Percentiles rank a stretch among this genome's conserved stretches.
Evolutionary conservation across 2,797 vertebrate genomes (phyloP).

Genomic region (Chromis chromis): DNA sequence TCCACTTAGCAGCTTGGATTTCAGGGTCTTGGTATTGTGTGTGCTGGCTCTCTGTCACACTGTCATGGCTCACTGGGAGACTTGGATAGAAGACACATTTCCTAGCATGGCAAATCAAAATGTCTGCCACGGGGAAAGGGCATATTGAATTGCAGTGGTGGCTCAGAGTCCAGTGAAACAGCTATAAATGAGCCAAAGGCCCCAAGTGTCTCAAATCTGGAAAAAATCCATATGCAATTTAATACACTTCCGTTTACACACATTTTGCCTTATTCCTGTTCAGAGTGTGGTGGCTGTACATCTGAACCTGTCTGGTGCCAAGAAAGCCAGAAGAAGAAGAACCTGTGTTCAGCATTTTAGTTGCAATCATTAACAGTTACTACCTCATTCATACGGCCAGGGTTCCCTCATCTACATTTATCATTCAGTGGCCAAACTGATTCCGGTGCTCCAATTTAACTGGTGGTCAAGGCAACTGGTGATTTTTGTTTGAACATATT

Average conservation of each 20-base stretch:
- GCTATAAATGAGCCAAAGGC: background rate
- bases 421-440: background rate
- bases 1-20: background rate
- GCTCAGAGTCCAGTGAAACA: background rate
- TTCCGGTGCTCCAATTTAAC: background rate
- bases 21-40: background rate
- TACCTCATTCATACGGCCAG: background rate
- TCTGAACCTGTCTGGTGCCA: background rate
- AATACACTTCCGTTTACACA: too few relatives aligned
- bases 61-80: background rate
- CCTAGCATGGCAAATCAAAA: background rate
- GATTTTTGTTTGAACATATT: too few relatives aligned
- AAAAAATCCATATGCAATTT: background rate
- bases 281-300: background rate
- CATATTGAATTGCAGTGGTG: slow-evolving; percentile 3
- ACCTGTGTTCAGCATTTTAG: background rate
- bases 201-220: background rate
- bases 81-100: background rate
- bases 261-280: background rate
- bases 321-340: background rate
- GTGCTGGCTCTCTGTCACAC: background rate
- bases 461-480: too few relatives aligned
- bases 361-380: background rate
- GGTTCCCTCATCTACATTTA: background rate
- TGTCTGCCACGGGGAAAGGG: background rate